Conservation (phyloP, 2,113 vertebrate genomes). For the Apodemus speciosus region DNA sequence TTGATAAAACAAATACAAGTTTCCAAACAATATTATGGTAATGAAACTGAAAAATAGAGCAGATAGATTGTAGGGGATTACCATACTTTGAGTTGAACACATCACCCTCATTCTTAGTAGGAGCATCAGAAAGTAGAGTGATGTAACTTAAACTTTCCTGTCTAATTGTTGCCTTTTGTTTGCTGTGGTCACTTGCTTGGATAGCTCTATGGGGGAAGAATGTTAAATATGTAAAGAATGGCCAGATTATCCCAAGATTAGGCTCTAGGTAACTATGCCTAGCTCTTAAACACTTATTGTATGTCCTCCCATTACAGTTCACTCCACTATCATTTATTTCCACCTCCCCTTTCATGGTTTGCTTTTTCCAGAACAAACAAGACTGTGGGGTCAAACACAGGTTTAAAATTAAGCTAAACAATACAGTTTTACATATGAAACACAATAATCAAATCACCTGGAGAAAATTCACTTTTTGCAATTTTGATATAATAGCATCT, state of each 20-base stretch:
- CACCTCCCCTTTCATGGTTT: neutral
- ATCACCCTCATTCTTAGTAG: neutral
- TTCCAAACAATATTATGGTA: neutral
- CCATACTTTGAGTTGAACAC: neutral
- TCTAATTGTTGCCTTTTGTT: neutral
- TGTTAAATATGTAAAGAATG: neutral
- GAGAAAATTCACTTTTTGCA: neutral
- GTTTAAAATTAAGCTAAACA: neutral
- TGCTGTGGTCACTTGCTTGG: neutral
- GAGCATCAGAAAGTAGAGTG: neutral
- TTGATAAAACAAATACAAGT: neutral
- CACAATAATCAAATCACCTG: neutral
- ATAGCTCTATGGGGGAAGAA: neutral
- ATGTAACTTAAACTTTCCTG: neutral
- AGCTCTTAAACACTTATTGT: neutral
- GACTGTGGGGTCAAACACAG: slow-evolving; percentile 19
- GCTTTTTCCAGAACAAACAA: neutral
- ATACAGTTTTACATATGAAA: neutral
- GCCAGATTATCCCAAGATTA: neutral
- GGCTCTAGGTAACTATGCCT: neutral
- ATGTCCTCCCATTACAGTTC: neutral
- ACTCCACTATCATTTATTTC: neutral
- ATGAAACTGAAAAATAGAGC: neutral
- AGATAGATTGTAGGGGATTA: slow-evolving; percentile 20
- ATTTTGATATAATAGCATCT: slow-evolving; percentile 34